A percentile compares a stretch with the other conserved stretches of the same genome.
phyloP scores from a whole-genome alignment of 2,113 vertebrate species.

The Clinocottus analis region DNA sequence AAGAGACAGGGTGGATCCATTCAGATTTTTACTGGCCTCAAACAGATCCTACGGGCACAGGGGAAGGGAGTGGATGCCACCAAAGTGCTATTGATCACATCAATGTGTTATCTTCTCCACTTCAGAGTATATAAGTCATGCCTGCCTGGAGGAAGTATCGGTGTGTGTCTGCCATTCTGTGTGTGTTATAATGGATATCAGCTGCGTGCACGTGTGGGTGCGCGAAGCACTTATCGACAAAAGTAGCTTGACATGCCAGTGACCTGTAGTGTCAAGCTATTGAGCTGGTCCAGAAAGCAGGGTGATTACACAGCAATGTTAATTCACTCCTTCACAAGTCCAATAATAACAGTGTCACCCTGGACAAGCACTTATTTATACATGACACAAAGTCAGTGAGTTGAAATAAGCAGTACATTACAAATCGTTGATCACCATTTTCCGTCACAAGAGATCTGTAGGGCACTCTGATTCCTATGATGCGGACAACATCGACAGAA shows the following conservation, averaged over 20 bases:
- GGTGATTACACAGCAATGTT: slow-evolving; percentile 69
- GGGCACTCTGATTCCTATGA: too few species aligned
- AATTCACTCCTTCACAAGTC: slow-evolving; percentile 48
- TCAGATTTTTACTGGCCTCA: slow-evolving; percentile 63
- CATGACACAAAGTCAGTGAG: background rate
- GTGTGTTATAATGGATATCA: slow-evolving; percentile 1
- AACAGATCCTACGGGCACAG: slow-evolving; percentile 53
- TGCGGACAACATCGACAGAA: too few species aligned
- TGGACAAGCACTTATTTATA: background rate
- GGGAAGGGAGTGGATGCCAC: slow-evolving; percentile 48
- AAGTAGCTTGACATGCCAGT: slow-evolving; percentile 47
- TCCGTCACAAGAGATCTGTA: background rate
- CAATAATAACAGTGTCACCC: too few species aligned
- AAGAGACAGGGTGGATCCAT: slow-evolving; percentile 52
- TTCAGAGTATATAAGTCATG: slow-evolving; percentile 65
- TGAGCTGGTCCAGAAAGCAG: slow-evolving; percentile 62
- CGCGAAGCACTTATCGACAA: slow-evolving; percentile 42
- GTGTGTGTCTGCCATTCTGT: background rate
- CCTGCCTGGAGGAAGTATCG: slow-evolving; percentile 37
- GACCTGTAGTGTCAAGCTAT: slow-evolving; percentile 65
- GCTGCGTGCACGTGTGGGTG: background rate
- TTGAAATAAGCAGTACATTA: background rate
- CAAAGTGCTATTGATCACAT: slow-evolving; percentile 76
- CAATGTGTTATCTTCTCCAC: slow-evolving; percentile 61
- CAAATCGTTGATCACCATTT: background rate